Base-by-base conservation (phyloP, 2,888 invertebrate species). In the Tetheella fluctuosa region DNA sequence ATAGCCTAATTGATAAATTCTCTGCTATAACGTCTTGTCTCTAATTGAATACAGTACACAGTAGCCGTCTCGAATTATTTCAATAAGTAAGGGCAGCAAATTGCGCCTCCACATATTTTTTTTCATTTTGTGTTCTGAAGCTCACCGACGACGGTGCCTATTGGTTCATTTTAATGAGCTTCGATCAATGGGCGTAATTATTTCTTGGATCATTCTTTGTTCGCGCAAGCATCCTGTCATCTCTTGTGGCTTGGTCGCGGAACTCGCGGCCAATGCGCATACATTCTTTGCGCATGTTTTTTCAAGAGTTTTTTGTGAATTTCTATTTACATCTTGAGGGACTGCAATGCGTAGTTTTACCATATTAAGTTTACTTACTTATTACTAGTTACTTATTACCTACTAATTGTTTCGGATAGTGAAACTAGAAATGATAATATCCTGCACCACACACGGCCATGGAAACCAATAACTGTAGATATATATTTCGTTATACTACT, bases 171-270 rank as follows among this genome's bases (percentile, higher is more conserved):
- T 88, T 91, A 91, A 90, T 91, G 89, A 91, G 90, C 85, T 79
- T 77, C 86, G 87, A 90, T 91, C 89, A 90, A 91, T 90, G 91
- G 91, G 91, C 91, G 91, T 91, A 91, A 91, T 91, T 91, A 89
- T 92, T 90, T 87, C 85, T 89, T 83, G 89, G 90, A 87, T 89
- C 85, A 89, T 91, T 90, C 86, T 89, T 88, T 87, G 85, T 84
- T 80, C 80, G 81, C 86, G 86, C 84, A 79, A 85, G 84, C 83
- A 78, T 81, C 80, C 86, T 88, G 88, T 88, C 89, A 85, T 75
- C 86, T 80, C 76, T 75, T 86, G 88, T 77, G 88, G 88, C 69
- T 58, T 61, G 61, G 65, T 65, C 69, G 63, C 48, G 10, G 20
- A 15, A 1, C 5, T 1, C 68, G 70, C 64, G 62, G 67, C 63